Conservation (phyloP, 2,113 vertebrate genomes). For the Ancistrus triradiatus region DNA sequence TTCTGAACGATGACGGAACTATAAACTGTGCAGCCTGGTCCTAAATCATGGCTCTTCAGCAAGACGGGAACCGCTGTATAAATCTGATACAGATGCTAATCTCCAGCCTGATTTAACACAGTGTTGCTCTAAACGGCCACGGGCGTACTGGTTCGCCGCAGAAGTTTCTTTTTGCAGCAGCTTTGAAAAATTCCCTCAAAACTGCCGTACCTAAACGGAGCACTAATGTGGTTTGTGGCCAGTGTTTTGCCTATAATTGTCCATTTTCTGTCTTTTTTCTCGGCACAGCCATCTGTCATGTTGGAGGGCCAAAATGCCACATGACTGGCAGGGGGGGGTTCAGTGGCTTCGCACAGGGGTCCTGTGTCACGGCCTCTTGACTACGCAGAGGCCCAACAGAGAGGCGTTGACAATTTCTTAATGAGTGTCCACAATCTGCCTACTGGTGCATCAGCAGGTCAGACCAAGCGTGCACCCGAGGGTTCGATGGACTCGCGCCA, state of each 20-base stretch:
- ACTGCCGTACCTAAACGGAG: background rate
- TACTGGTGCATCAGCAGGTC: background rate
- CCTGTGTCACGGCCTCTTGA: conserved; percentile 73
- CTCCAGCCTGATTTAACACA: background rate
- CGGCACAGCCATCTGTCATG: conserved; percentile 72
- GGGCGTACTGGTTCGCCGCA: background rate
- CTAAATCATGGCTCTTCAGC: too few species aligned
- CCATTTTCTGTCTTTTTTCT: conserved; percentile 61
- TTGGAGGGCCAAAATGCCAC: conserved; percentile 59
- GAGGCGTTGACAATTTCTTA: conserved; percentile 59
- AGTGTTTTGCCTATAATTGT: conserved; percentile 33
- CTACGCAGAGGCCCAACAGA: conserved; percentile 71
- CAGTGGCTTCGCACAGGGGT: conserved; percentile 72
- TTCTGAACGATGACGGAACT: too few species aligned
- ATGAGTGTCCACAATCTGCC: conserved; percentile 49
- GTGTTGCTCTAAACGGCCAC: background rate
- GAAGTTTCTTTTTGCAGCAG: background rate
- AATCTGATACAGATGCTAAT: background rate
- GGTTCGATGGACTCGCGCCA: conserved; percentile 3
- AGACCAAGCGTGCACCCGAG: conserved; percentile 16
- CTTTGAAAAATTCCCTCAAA: too few species aligned
- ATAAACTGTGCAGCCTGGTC: too few species aligned
- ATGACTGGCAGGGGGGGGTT: conserved; percentile 65
- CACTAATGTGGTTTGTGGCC: background rate
- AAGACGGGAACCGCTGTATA: background rate